A percentile compares a stretch with the other conserved stretches of the same genome.
Evolutionary conservation across 2,888 invertebrate species (phyloP).

Genomic region (Pollenia griseotomentosa): DNA sequence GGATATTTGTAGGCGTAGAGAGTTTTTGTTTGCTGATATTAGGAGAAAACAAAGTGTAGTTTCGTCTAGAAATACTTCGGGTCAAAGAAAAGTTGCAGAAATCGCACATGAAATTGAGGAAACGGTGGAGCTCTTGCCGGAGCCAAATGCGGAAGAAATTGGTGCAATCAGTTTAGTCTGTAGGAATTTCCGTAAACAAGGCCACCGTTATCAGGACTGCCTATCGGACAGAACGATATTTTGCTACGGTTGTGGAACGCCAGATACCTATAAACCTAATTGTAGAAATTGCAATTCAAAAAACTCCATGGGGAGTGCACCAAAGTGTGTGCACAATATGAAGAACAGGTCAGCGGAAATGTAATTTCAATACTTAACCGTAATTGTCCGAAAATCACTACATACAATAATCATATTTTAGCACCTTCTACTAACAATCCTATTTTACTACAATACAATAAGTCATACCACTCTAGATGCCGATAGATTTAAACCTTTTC

Average conservation of each 20-base stretch:
- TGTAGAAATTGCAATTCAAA: background rate
- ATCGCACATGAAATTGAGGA: background rate
- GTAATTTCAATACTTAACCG: background rate
- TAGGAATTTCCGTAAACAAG: background rate
- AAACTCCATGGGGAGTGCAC: background rate
- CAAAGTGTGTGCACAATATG: background rate
- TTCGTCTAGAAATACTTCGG: background rate
- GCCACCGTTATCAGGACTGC: background rate
- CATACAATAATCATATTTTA: background rate
- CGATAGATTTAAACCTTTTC: background rate
- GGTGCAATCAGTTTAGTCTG: background rate
- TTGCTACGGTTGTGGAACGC: background rate
- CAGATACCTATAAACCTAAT: background rate
- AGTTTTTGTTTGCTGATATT: background rate
- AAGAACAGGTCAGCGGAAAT: background rate
- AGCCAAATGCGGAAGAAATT: background rate
- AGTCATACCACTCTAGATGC: no score
- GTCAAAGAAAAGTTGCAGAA: background rate
- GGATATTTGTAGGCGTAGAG: background rate
- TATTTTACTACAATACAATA: no score
- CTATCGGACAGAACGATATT: background rate
- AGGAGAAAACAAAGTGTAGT: background rate
- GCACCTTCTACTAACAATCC: no score
- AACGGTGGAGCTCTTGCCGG: background rate
- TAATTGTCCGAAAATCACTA: background rate